Evolutionary conservation across 2,888 invertebrate genomes (phyloP), one percentile per base, ranked within the genome.

Genomic region (Drosophila paramelanica): DNA sequence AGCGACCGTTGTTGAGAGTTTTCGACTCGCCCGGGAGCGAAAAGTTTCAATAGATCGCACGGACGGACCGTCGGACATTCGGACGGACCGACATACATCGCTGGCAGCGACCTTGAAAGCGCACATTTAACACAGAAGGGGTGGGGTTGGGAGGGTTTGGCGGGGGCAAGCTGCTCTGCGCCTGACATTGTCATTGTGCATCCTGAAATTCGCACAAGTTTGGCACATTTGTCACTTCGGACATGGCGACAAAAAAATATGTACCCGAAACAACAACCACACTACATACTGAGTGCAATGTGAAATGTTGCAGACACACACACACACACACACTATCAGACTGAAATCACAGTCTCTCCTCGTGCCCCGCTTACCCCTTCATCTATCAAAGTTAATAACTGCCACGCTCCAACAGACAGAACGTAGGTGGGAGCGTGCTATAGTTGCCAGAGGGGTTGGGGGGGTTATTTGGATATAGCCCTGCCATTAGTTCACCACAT

Each of bases 211-310:
- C 72, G 61, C 58, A 74, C 74, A 81, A 81, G 60, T 84, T 79
- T 79, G 77, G 58, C 79, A 77, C 77, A 81, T 81, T 79, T 79
- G 79, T 84, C 77, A 84, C 73, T 61, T 64, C 31, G 70, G 50
- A 71, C 70, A 75, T 33, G 36, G 42, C 51, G 14, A 51, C 45
- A 31, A 73, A 50, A 51, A 41, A 25, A 42, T 17, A 31, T 36
- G 55, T 52, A 13, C 52, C 52, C 41, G 10, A 42, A 31, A 31
- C 51, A 52, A 42, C 31, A 41, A 46, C 36, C 36, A 45, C 14
- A 38, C 33, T 33, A 41, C 36, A 64, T 23, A 31, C 60, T 50
- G 62, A 80, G 73, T 72, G 77, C 79, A 77, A 68, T 67, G 76
- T 67, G 76, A 75, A 75, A 72, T 79, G 78, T 76, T 72, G 69